Base-by-base conservation (phyloP, 2,888 invertebrate genomes). In the Xylophagus ater region DNA sequence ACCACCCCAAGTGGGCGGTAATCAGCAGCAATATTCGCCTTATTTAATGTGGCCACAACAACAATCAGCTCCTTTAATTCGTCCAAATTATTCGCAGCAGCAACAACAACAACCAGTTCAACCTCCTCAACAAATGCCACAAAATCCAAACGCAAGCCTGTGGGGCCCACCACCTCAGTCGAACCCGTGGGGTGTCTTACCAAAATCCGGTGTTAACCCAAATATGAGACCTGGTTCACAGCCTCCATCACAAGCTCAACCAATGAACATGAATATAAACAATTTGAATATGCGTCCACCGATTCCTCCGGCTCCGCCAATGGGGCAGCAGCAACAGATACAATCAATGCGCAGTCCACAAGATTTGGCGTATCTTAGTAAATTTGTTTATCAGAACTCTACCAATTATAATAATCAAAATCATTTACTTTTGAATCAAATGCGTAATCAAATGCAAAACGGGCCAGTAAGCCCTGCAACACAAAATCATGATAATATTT, bases 121-220 rank as follows among this genome's bases (percentile, higher is more conserved):
- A 14, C 51, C 53, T 2, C 47, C 48, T 13, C 24, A 34, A n/a
- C 40, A 42, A 4, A 30, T 38, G 21, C 35, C 38, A 9, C 60
- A 59, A 36, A 64, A 64, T 50, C 63, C 62, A 1, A 64, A 64
- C 44, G 59, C 62, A 21, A 62, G 57, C 34, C 53, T 64, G 4
- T 65, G 63, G 57, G 62, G 64, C 4, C 63, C 65, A 17, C 62
- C 66, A 10, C 62, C 65, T 1, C 62, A 62, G 38, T 56, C 58
- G 17, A 63, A 63, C 50, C 62, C 65, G 0, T 63, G 62, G 62
- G 60, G 59, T 29, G 64, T 54, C 10, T 38, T 63, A 41, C 61
- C 62, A 4, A 45, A 63, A 55, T 40, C 58, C 51, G 46, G 47
- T 40, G 42, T 32, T 10, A 42, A 42, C 32, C 26, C 46, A 13